Conservation (phyloP, 2,113 vertebrate species). For the Tympanuchus pallidicinctus region DNA sequence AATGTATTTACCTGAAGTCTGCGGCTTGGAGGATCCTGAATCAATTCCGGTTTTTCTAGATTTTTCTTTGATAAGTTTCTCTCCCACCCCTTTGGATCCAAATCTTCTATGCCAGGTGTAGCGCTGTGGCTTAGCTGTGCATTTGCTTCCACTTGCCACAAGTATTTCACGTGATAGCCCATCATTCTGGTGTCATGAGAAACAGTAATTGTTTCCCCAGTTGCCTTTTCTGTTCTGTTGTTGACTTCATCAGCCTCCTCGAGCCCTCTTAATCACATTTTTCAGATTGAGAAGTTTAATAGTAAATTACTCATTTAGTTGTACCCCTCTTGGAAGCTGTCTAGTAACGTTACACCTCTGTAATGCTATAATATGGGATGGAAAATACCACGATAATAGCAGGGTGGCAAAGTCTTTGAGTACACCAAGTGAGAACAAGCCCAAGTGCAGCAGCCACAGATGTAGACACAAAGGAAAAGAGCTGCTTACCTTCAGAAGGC, state of each 20-base stretch:
- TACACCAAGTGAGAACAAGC: too few species aligned
- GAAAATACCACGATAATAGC: too few species aligned
- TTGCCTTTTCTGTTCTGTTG: slow-evolving; percentile 10
- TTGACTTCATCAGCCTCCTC: neutral
- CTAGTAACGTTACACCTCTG: neutral
- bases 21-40: neutral
- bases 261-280: neutral
- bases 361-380: too few species aligned
- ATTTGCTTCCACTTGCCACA: neutral
- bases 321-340: neutral
- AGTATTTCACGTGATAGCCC: neutral
- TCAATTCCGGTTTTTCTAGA: neutral
- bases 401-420: too few species aligned
- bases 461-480: too few species aligned
- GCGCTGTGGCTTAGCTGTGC: neutral
- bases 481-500: too few species aligned
- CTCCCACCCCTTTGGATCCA: neutral
- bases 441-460: too few species aligned
- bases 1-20: neutral
- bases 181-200: neutral
- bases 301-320: neutral
- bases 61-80: slow-evolving; percentile 5
- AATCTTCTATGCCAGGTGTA: neutral
- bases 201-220: neutral
- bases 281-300: neutral